phyloP scores from a whole-genome alignment of 1,140 invertebrate species.

The Leptinotarsa lineolata region DNA sequence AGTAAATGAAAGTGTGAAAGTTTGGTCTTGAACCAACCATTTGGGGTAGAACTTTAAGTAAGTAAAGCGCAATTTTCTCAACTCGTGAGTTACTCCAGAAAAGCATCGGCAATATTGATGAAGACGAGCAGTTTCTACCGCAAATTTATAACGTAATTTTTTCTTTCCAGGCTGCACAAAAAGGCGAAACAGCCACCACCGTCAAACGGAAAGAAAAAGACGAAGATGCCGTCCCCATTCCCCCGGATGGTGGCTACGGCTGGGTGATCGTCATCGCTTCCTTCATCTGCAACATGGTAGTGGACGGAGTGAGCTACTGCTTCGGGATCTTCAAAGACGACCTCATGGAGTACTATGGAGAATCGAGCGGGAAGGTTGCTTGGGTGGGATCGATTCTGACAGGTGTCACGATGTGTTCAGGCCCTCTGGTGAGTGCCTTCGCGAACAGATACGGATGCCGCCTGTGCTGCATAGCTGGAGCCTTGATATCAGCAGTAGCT shows the following conservation, averaged over 20 bases:
- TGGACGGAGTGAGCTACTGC: constrained; percentile 95
- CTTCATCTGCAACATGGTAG: constrained; percentile 97
- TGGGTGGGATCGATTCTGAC: constrained; percentile 94
- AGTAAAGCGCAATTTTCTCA: no score
- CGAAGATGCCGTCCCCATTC: constrained; percentile 65
- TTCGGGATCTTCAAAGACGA: constrained; percentile 87
- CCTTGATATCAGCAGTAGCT: constrained; percentile 80
- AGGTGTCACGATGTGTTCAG: constrained; percentile 67
- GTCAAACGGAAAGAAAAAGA: not conserved
- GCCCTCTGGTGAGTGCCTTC: constrained; percentile 93
- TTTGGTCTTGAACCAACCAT: no score
- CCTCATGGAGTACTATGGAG: constrained; percentile 80
- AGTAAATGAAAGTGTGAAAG: no score
- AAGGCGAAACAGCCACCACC: not conserved
- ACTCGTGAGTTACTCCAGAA: no score
- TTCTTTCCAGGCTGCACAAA: not conserved
- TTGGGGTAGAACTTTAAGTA: no score
- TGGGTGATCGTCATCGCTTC: constrained; percentile 94
- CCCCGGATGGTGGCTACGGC: constrained; percentile 85
- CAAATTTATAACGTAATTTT: no score
- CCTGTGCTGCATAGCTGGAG: constrained; percentile 87
- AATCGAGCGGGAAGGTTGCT: constrained; percentile 82
- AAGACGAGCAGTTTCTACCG: no score
- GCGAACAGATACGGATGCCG: constrained; percentile 96
- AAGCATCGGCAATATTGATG: no score